Base-by-base conservation (phyloP, 2,888 invertebrate species). In the Arenicola marina region DNA sequence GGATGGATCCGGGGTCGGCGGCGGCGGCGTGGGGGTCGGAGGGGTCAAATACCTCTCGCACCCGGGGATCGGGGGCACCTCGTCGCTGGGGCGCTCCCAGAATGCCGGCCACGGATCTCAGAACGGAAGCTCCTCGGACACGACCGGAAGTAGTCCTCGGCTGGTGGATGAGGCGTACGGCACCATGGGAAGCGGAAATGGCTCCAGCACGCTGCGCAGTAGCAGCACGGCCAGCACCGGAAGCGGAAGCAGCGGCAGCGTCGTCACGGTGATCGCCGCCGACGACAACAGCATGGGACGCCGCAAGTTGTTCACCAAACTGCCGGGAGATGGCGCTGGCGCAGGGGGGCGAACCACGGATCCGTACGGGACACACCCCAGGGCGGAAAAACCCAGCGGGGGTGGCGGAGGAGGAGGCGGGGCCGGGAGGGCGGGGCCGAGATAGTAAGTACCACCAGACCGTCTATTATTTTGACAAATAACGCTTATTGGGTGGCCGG, bases 151-250 rank as follows among this genome's bases (percentile, higher is more conserved):
- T n/a, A 60, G 58, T 31, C 63, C 63, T 2, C n/a, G 63, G n/a
- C 57, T 71, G 59, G 63, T 69, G 26, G 71, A 71, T 43, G 71
- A 71, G 55, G 71, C 71, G 0, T 71, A 71, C 43, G 71, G 71
- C 2, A 70, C 70, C 1, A 65, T 70, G 59, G 66, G 70, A 7
- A 21, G 21, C 31, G 45, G 53, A n/a, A 66, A 56, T 4, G 57
- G 67, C 31, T 57, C 62, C 7, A 67, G 66, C 55, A 62, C 62
- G 2, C 59, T 66, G 32, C 29, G 46, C 21, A 56, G 51, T n/a
- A 62, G 64, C 57, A 67, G 62, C 38, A 67, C 61, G 4, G 68
- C 66, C 29, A 64, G 66, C 38, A 68, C 68, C 15, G 65, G 65
- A 15, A 71, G 71, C 54, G 70, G 70, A 24, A 69, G 68, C 54